These are phyloP conservation scores for Meriones psammophilus DNA, from an alignment of 2,797 vertebrate species.

Conservation along the genomic window DNA sequence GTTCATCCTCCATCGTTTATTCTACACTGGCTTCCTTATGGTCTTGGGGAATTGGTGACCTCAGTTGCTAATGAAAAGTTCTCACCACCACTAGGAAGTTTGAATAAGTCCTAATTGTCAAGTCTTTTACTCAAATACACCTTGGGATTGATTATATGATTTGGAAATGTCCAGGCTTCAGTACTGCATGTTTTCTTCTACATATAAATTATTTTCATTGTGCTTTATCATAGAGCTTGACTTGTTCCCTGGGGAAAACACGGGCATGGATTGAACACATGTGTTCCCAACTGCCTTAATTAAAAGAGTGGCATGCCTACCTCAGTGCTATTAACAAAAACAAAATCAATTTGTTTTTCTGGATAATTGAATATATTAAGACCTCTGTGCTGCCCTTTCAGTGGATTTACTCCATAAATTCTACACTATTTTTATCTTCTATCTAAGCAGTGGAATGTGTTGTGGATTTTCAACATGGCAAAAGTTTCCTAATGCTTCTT, in stretches of 20 bases:
- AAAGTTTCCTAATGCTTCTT: constrained; percentile 31
- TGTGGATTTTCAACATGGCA: neutral
- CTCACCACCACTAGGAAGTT: neutral
- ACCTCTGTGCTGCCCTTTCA: constrained; percentile 76
- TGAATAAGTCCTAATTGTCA: constrained; percentile 25
- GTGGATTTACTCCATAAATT: constrained; percentile 83
- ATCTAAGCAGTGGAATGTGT: constrained; percentile 5
- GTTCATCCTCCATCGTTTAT: neutral
- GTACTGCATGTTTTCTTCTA: constrained; percentile 83
- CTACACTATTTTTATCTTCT: constrained; percentile 41
- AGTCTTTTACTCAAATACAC: neutral
- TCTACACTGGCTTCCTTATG: neutral
- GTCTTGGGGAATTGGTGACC: neutral
- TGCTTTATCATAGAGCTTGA: constrained; percentile 88
- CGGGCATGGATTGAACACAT: constrained; percentile 87
- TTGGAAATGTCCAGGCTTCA: constrained; percentile 60
- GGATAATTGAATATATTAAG: constrained; percentile 87
- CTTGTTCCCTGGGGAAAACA: constrained; percentile 86
- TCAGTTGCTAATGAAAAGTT: neutral
- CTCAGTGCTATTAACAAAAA: constrained; percentile 88
- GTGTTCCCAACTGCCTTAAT: constrained; percentile 90
- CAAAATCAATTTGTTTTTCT: constrained; percentile 90
- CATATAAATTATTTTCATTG: constrained; percentile 90
- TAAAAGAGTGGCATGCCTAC: constrained; percentile 90
- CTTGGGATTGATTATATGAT: neutral